Percentiles rank a stretch among this genome's conserved stretches.
Conservation (phyloP, 2,888 invertebrate genomes). For the Busseola fusca region DNA sequence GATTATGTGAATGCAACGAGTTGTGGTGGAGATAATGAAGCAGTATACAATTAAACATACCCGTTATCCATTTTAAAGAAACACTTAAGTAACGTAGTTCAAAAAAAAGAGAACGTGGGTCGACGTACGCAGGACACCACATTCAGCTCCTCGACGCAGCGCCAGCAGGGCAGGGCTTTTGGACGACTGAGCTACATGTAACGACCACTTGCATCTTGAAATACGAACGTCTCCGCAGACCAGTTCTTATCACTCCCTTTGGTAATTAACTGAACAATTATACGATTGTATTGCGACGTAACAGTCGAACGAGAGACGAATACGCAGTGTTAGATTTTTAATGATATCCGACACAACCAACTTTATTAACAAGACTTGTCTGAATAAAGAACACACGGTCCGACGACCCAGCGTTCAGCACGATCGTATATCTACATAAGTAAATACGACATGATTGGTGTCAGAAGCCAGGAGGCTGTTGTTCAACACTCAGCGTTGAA, state of each 20-base stretch:
- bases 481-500: slow-evolving; percentile 37
- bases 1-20: slow-evolving; percentile 4
- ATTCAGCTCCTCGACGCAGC: not conserved
- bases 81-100: slow-evolving; percentile 11
- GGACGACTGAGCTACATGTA: not conserved
- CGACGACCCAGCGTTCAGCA: slow-evolving; percentile 3
- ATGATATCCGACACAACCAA: slow-evolving; percentile 54
- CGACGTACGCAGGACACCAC: not conserved
- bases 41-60: slow-evolving; percentile 26
- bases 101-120: slow-evolving; percentile 12
- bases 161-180: not conserved
- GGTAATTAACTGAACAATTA: slow-evolving; percentile 18
- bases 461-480: slow-evolving; percentile 41
- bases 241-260: slow-evolving; percentile 20
- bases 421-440: slow-evolving; percentile 40
- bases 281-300: slow-evolving; percentile 4
- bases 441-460: slow-evolving; percentile 46
- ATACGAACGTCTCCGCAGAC: slow-evolving; percentile 1
- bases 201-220: slow-evolving; percentile 47
- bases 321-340: slow-evolving; percentile 30
- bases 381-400: slow-evolving; percentile 35
- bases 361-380: slow-evolving; percentile 40
- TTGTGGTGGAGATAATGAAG: slow-evolving; percentile 15
- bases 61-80: slow-evolving; percentile 19
- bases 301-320: slow-evolving; percentile 8